phyloP scores from a whole-genome alignment of 2,113 vertebrate species.

The Oncorhynchus masou region DNA sequence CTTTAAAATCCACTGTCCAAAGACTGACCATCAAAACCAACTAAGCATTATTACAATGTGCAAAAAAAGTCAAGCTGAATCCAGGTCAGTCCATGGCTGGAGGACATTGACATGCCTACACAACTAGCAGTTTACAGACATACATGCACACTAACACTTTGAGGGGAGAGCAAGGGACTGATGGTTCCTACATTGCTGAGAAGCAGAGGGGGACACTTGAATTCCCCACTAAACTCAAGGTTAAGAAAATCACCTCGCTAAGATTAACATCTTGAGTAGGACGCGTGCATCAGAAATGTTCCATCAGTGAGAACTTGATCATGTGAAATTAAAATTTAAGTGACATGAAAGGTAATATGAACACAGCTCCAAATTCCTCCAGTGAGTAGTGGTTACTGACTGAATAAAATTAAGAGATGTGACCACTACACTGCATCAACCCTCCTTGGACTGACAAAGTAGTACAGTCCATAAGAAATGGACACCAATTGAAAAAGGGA shows the following conservation, averaged over 20 bases:
- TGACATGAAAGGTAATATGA: no score
- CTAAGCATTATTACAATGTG: slow-evolving; percentile 19
- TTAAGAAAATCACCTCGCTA: background rate
- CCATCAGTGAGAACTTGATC: slow-evolving; percentile 19
- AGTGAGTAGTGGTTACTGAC: no score
- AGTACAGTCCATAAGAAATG: background rate
- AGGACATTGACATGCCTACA: slow-evolving; percentile 33
- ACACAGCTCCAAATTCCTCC: no score
- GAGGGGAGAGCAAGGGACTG: background rate
- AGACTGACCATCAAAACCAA: slow-evolving; percentile 16
- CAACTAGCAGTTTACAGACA: background rate
- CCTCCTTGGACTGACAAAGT: slow-evolving; percentile 16
- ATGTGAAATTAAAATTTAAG: background rate
- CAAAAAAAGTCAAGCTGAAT: slow-evolving; percentile 26
- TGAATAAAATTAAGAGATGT: no score
- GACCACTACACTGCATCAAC: background rate
- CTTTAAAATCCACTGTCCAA: slow-evolving; percentile 33
- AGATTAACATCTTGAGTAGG: slow-evolving; percentile 1
- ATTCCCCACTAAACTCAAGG: slow-evolving; percentile 22
- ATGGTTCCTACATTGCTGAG: background rate
- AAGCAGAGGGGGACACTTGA: slow-evolving; percentile 21
- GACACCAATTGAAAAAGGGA: background rate
- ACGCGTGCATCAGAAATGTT: slow-evolving; percentile 26
- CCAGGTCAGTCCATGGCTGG: slow-evolving; percentile 30
- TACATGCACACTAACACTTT: slow-evolving; percentile 3